Base-by-base conservation (phyloP, 1,140 invertebrate genomes). In the Atopsyche davidsoni region DNA sequence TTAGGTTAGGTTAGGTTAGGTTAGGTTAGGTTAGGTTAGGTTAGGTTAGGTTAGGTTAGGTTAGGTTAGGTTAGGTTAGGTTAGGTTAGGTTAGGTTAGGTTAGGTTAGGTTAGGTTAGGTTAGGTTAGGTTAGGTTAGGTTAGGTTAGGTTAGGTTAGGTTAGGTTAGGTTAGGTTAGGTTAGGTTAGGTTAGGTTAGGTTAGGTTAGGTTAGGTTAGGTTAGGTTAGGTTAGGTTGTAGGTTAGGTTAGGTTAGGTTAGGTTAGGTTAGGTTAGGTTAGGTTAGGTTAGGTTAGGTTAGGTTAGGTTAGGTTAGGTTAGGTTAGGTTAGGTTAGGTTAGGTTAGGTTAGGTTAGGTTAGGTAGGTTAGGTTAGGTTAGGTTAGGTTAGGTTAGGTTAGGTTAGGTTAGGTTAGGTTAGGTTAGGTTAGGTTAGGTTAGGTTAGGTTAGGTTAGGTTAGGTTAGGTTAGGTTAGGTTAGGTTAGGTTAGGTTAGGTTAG, bases 181-280 rank as follows among this genome's bases (percentile, higher is more conserved):
- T 38, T 38, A 38, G 35, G 35, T 38, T 38, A 38, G 35, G 35
- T 38, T 38, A 38, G 35, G 35, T 38, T 38, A 38, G 35, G 35
- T 38, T 38, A 38, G 35, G 35, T 38, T 38, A 38, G 35, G 35
- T 38, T 38, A 38, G 35, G 35, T 38, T 38, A 38, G 35, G 35
- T 38, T 38, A 38, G 35, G 35, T 38, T 38, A 38, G 35, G 35
- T 38, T 38, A 38, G 35, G 38, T 57, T 16, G 49, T 32, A 52
- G 46, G 46, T 51, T 45, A 51, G 50, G 50, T 51, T 45, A 50
- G 48, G 48, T 51, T 45, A 51, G 50, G 50, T 51, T 45, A 51
- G 50, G 46, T 51, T 24, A 51, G 46, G 46, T 51, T 31, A 51
- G 48, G 48, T 50, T 31, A 50, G 50, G 50, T 51, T 45, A 51